Conservation (phyloP, 2,888 invertebrate species). For the Sarcophaga carnaria region DNA sequence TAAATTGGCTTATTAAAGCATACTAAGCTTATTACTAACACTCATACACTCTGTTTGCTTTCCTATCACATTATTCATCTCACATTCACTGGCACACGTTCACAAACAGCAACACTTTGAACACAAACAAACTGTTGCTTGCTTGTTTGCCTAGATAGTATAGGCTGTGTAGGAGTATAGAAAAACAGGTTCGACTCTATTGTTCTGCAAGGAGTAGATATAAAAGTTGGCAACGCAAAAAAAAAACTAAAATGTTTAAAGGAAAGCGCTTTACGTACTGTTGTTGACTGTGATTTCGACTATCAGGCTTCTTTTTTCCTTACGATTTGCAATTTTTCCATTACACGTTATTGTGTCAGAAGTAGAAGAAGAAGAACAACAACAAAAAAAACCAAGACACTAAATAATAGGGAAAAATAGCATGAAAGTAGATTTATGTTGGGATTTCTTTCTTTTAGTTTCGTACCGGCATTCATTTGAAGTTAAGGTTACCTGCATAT, state of each 20-base stretch:
- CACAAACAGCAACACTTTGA: background rate
- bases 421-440: background rate
- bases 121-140: constrained; percentile 19
- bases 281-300: constrained; percentile 19
- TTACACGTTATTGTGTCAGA: background rate
- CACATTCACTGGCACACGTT: background rate
- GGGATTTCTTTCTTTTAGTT: background rate
- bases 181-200: background rate
- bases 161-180: background rate
- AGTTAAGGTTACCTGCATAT: background rate
- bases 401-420: background rate
- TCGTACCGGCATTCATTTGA: background rate
- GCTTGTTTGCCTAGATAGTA: background rate
- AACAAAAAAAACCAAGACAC: background rate
- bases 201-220: background rate
- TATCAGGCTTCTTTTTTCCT: background rate
- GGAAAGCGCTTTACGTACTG: background rate
- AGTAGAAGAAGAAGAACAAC: background rate
- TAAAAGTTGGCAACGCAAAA: too few relatives aligned
- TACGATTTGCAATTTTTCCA: background rate
- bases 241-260: background rate
- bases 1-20: constrained; percentile 37
- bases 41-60: background rate
- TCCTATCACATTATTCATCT: background rate
- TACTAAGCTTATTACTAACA: constrained; percentile 16